A percentile compares a stretch with the other conserved stretches of the same genome.
phyloP scores from a whole-genome alignment of 2,797 vertebrate species.

The Orientallactaga sibirica region DNA sequence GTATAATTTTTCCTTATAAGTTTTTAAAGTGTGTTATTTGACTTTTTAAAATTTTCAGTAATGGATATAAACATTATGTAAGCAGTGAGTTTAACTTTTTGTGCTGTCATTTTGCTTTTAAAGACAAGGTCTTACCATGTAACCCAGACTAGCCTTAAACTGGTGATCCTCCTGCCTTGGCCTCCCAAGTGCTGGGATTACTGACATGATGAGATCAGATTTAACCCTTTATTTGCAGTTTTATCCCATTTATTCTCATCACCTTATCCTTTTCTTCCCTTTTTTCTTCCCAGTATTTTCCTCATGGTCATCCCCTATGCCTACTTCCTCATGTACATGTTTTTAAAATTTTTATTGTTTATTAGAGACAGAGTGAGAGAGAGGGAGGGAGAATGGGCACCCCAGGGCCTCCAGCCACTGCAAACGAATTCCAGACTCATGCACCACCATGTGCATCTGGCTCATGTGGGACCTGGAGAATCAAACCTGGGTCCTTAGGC shows the following conservation, averaged over 20 bases:
- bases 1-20: not conserved
- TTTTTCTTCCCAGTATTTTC: not conserved
- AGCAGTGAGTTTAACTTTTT: not conserved
- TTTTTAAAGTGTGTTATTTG: not conserved
- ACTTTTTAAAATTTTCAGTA: constrained; percentile 28
- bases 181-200: too few species aligned
- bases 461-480: too few species aligned
- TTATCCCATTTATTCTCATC: not conserved
- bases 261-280: too few species aligned
- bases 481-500: too few species aligned
- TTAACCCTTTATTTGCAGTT: not conserved
- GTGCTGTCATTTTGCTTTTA: not conserved
- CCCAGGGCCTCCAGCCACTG: too few species aligned
- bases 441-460: too few species aligned
- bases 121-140: not conserved
- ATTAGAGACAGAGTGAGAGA: too few species aligned
- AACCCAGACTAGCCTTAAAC: not conserved
- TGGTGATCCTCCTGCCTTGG: not conserved
- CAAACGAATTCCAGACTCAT: too few species aligned
- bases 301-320: not conserved
- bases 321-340: not conserved
- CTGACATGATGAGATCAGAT: not conserved
- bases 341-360: too few species aligned
- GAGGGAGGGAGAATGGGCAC: too few species aligned
- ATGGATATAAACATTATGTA: not conserved